Evolutionary conservation across 2,888 invertebrate genomes (phyloP).

Genomic region (Agrochola lota): DNA sequence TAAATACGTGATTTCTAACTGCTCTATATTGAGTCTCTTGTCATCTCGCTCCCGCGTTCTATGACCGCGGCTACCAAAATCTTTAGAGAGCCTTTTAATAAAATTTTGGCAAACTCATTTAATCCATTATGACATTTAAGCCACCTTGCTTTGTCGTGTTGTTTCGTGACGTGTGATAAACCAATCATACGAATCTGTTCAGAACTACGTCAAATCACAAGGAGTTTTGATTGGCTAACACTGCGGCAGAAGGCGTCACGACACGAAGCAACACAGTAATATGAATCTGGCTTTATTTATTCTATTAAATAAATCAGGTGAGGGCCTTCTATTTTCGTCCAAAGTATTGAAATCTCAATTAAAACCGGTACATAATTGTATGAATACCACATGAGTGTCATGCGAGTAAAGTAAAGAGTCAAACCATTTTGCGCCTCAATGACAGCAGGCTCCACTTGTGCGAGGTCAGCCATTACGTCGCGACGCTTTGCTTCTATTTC

Average conservation of each 20-base stretch:
- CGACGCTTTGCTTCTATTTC: constrained; percentile 98
- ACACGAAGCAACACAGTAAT: no score
- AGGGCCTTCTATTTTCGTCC: background rate
- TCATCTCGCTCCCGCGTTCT: background rate
- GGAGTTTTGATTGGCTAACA: no score
- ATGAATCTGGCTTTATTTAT: background rate
- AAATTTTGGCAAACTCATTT: background rate
- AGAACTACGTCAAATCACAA: no score
- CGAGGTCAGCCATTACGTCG: constrained; percentile 98
- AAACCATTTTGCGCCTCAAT: constrained; percentile 99
- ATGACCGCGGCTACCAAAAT: background rate
- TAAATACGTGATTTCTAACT: background rate
- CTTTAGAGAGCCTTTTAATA: no score
- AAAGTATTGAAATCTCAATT: constrained; percentile 11
- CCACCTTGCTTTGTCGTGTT: no score
- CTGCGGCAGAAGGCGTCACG: no score
- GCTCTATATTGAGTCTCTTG: background rate
- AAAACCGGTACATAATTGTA: constrained; percentile 48
- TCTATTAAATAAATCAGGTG: background rate
- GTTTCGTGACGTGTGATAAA: no score
- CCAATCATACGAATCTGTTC: no score
- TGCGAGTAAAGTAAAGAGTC: constrained; percentile 76
- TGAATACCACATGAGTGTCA: constrained; percentile 51
- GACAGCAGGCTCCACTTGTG: constrained; percentile 99
- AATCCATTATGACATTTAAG: background rate